phyloP scores from a whole-genome alignment of 37 sponge, comb jelly and placozoan genomes.

The Cliona cf. orientalis region DNA sequence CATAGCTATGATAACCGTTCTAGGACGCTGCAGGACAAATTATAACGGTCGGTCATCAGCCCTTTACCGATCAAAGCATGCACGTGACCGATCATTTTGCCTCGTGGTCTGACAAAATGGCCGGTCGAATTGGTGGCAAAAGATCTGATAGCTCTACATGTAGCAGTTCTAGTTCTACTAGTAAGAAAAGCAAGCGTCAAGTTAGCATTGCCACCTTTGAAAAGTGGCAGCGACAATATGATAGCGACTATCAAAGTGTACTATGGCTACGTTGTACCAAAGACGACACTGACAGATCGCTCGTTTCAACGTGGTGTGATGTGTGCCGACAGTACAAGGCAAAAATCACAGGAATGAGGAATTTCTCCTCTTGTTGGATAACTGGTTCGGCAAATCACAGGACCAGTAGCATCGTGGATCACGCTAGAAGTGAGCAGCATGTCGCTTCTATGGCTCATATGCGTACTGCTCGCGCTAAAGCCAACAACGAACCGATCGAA shows the following conservation, averaged over 20 bases:
- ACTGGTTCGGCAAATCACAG: constrained; percentile 70
- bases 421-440: constrained; percentile 56
- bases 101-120: no score
- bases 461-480: constrained; percentile 18
- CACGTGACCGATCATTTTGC: no score
- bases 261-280: not conserved
- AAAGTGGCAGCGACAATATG: not conserved
- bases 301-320: constrained; percentile 45
- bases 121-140: not conserved
- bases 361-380: constrained; percentile 57
- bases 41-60: no score
- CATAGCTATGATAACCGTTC: no score
- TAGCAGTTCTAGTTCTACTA: not conserved
- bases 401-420: constrained; percentile 62
- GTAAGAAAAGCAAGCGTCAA: not conserved
- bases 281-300: constrained; percentile 1
- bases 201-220: not conserved
- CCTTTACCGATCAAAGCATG: no score
- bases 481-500: constrained; percentile 20
- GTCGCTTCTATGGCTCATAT: constrained; percentile 10
- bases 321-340: constrained; percentile 39
- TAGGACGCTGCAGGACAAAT: no score
- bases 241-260: not conserved
- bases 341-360: constrained; percentile 34
- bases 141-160: not conserved